Evolutionary conservation across 1,140 invertebrate genomes (phyloP).

Genomic region (Bradysia coprophila): DNA sequence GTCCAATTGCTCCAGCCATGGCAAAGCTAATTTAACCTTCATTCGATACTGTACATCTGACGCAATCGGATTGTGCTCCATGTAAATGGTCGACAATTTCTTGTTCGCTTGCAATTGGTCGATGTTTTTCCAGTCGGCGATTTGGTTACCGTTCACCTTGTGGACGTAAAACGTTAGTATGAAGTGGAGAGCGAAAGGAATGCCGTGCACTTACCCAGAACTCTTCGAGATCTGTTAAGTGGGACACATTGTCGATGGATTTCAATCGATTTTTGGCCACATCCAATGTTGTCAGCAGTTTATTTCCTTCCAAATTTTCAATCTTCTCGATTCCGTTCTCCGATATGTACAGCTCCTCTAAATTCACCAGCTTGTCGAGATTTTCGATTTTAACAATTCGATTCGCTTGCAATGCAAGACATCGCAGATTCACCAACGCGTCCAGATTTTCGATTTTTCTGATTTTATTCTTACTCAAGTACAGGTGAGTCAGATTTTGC

Average conservation of each 20-base stretch:
- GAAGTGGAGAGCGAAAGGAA: background rate
- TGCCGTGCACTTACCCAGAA: conserved; percentile 64
- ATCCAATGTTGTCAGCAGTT: conserved; percentile 69
- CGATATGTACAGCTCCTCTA: conserved; percentile 84
- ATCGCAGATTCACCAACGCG: conserved; percentile 51
- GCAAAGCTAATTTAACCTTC: conserved; percentile 77
- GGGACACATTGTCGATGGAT: conserved; percentile 56
- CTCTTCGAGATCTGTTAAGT: conserved; percentile 64
- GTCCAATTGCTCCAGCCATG: conserved; percentile 83
- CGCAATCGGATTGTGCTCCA: conserved; percentile 82
- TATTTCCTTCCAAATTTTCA: conserved; percentile 50
- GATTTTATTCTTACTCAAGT: conserved; percentile 95
- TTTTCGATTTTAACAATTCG: conserved; percentile 78
- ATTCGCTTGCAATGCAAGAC: conserved; percentile 84
- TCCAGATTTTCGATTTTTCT: conserved; percentile 72
- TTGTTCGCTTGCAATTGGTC: conserved; percentile 55
- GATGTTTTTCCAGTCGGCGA: conserved; percentile 71
- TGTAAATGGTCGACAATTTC: conserved; percentile 74
- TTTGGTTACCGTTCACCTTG: conserved; percentile 83
- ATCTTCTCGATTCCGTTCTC: conserved; percentile 78
- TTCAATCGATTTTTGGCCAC: conserved; percentile 77
- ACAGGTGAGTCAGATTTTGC: conserved; percentile 54
- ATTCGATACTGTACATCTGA: conserved; percentile 72
- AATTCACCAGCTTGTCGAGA: conserved; percentile 45
- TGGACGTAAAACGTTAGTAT: conserved; percentile 14